Evolutionary conservation across 2,888 invertebrate species (phyloP).

Genomic region (Falcaria lacertinaria): DNA sequence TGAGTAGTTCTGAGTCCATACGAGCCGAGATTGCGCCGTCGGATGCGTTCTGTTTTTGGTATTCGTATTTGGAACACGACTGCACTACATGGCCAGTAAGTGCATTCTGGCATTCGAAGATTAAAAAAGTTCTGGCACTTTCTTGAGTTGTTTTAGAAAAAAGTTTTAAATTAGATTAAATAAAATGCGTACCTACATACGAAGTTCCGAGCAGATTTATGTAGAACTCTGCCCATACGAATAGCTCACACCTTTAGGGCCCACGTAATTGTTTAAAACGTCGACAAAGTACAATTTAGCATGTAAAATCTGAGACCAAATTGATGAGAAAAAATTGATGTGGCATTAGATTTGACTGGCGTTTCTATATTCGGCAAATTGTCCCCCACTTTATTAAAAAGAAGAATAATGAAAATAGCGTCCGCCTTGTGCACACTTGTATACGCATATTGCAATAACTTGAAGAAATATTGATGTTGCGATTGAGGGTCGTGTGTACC

Average conservation of each 20-base stretch:
- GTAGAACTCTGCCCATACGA: too few relatives aligned
- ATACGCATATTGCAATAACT: slow-evolving; percentile 1
- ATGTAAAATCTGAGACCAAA: too few relatives aligned
- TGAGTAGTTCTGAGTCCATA: too few relatives aligned
- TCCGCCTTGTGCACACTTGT: neutral
- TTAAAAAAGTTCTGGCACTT: slow-evolving; percentile 13
- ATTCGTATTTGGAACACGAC: slow-evolving; percentile 38
- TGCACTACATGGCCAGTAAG: slow-evolving; percentile 30
- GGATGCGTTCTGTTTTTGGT: slow-evolving; percentile 53
- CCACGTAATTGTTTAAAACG: too few relatives aligned
- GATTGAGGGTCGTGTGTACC: slow-evolving; percentile 2
- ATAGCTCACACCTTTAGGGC: too few relatives aligned
- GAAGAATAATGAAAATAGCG: neutral
- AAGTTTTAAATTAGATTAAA: neutral
- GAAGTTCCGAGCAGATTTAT: too few relatives aligned
- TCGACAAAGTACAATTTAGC: too few relatives aligned
- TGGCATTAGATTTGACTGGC: too few relatives aligned
- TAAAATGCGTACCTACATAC: too few relatives aligned
- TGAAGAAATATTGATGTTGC: neutral
- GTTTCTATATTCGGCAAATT: too few relatives aligned
- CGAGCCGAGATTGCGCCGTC: slow-evolving; percentile 30
- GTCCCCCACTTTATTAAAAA: neutral
- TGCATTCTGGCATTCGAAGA: slow-evolving; percentile 29
- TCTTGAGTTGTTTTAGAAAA: neutral
- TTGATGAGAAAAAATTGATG: too few relatives aligned